A percentile compares a stretch with the other conserved stretches of the same genome.
Conservation (phyloP, 37 sponge, comb jelly and placozoan genomes). For the Cladorhizidae sp. region DNA sequence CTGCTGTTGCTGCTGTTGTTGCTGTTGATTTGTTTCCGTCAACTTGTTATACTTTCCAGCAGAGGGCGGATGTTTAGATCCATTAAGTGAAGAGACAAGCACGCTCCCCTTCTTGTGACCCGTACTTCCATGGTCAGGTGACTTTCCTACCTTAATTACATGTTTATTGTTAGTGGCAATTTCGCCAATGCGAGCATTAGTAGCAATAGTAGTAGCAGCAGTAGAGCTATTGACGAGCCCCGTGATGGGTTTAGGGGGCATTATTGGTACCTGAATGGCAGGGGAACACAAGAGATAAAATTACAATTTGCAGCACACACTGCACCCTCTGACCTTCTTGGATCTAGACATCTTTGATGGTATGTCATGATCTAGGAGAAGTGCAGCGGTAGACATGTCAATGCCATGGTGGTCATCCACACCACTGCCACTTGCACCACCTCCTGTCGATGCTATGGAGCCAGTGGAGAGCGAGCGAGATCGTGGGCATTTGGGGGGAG, state of each 20-base stretch:
- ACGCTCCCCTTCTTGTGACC: no score
- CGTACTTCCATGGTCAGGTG: no score
- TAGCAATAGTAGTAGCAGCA: no score
- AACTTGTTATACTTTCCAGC: not conserved
- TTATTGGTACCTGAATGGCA: not conserved
- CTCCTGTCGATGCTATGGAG: slow-evolving; percentile 12
- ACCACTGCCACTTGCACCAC: not conserved
- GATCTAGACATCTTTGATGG: not conserved
- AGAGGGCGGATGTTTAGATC: not conserved
- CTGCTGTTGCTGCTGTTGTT: no score
- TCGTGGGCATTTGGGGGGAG: not conserved
- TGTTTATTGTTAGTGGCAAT: no score
- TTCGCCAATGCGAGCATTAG: no score
- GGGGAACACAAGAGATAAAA: no score
- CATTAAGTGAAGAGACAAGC: no score
- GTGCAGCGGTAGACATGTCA: slow-evolving; percentile 13
- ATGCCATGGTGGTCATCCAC: not conserved
- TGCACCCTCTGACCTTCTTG: slow-evolving; percentile 1
- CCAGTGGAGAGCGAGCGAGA: slow-evolving; percentile 51
- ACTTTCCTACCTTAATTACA: no score
- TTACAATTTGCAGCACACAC: no score
- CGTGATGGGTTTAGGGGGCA: not conserved
- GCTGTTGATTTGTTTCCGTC: not conserved
- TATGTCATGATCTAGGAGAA: not conserved
- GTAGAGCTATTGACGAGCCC: no score